Evolutionary conservation across 2,113 vertebrate genomes (phyloP).

Genomic region (Nycticorax nycticorax): DNA sequence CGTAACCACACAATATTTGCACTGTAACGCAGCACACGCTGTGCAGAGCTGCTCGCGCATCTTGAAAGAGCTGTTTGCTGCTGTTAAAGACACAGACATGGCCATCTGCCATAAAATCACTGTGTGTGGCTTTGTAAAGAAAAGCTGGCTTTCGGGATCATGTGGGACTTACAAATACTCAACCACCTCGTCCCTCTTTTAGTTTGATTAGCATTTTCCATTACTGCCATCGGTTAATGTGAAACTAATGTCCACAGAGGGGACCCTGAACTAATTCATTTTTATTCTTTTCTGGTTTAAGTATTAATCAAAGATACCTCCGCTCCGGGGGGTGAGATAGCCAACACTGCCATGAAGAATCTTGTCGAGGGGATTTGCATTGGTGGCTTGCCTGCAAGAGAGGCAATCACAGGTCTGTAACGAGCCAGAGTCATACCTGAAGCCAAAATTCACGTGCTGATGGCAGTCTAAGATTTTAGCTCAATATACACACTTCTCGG

Average conservation of each 20-base stretch:
- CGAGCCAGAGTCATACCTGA: background rate
- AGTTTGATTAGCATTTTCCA: background rate
- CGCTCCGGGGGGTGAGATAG: slow-evolving; percentile 89
- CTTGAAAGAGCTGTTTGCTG: background rate
- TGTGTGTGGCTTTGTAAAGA: rapidly evolving
- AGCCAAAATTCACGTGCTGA: background rate
- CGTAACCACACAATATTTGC: background rate
- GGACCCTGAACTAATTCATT: rapidly evolving
- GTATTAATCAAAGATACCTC: slow-evolving; percentile 72
- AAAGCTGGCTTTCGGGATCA: background rate
- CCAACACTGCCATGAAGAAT: slow-evolving; percentile 95
- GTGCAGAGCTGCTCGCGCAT: background rate
- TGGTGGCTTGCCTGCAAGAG: slow-evolving; percentile 90
- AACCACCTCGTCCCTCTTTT: background rate
- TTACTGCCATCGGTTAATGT: no score
- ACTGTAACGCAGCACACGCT: background rate
- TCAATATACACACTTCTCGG: background rate
- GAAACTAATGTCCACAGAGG: rapidly evolving
- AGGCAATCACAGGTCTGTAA: background rate
- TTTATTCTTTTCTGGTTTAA: background rate
- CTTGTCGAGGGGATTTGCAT: slow-evolving; percentile 90
- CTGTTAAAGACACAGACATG: background rate
- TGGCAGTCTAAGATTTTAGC: background rate
- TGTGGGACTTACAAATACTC: background rate
- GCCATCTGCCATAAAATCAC: background rate